These are phyloP conservation scores for rat (Rattus norvegicus) DNA, from an alignment of 2,113 vertebrate species.

Conservation along the genomic window GRCr8 NC_086023.1:103566501-103567000, in stretches of 20 bases:
- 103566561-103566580: conserved; percentile 33
- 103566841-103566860: rapidly evolving
- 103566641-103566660: conserved; percentile 5
- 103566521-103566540: conserved; percentile 20
- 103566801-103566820: background rate
- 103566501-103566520: background rate
- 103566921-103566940: background rate
- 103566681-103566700: background rate
- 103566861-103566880: rapidly evolving
- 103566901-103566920: rapidly evolving
- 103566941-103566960: too few relatives aligned
- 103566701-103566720: background rate
- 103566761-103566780: background rate
- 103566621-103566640: background rate
- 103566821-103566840: background rate
- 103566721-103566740: rapidly evolving
- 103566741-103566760: rapidly evolving
- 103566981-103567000: background rate
- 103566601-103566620: background rate
- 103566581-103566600: background rate
- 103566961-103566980: too few relatives aligned
- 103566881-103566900: rapidly evolving
- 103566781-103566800: background rate
- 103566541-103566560: conserved; percentile 48
- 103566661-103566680: conserved; percentile 24